phyloP scores from a whole-genome alignment of 2,797 vertebrate genomes.

The Enteromius viviparus region DNA sequence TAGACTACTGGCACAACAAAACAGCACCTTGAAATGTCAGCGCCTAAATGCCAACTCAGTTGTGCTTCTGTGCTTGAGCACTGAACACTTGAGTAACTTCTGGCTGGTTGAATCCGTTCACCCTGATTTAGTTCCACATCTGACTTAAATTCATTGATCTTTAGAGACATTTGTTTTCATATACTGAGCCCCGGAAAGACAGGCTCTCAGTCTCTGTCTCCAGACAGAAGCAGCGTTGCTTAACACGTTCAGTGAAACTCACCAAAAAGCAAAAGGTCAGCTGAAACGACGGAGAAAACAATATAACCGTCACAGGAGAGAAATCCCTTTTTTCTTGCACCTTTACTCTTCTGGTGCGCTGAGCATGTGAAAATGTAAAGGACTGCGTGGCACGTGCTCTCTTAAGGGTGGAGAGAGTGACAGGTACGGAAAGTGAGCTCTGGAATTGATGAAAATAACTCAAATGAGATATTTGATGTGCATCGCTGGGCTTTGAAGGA shows the following conservation, averaged over 20 bases:
- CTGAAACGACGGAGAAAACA: slow-evolving; percentile 52
- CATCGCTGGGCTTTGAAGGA: slow-evolving; percentile 13
- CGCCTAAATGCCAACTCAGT: slow-evolving; percentile 73
- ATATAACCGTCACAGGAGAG: slow-evolving; percentile 38
- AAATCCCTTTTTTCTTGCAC: slow-evolving; percentile 29
- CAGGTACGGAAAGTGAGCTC: not conserved
- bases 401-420: slow-evolving; percentile 8
- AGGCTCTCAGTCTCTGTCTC: slow-evolving; percentile 22
- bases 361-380: slow-evolving; percentile 35
- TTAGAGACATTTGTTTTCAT: slow-evolving; percentile 56
- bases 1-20: slow-evolving; percentile 73
- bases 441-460: slow-evolving; percentile 12
- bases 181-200: slow-evolving; percentile 37
- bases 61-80: slow-evolving; percentile 14
- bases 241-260: slow-evolving; percentile 16
- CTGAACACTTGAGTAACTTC: slow-evolving; percentile 7
- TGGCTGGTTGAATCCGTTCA: slow-evolving; percentile 14
- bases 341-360: slow-evolving; percentile 25
- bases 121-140: slow-evolving; percentile 6
- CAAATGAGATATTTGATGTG: slow-evolving; percentile 11
- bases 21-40: slow-evolving; percentile 81
- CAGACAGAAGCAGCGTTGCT: not conserved
- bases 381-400: not conserved
- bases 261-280: slow-evolving; percentile 52
- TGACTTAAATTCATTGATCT: slow-evolving; percentile 46